Conservation (phyloP, 2,888 invertebrate genomes). For the Sarcophaga variegata region DNA sequence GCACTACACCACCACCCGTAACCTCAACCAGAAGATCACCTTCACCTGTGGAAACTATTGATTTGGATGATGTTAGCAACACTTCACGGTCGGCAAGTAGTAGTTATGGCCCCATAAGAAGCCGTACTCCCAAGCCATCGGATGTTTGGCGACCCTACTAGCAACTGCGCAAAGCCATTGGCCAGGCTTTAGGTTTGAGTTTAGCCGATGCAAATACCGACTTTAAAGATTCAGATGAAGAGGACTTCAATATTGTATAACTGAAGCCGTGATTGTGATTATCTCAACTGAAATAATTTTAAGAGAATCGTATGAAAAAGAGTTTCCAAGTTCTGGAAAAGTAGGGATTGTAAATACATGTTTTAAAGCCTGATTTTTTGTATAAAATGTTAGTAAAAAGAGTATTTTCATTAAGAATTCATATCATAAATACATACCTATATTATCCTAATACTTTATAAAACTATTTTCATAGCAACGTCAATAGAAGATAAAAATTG, state of each 20-base stretch:
- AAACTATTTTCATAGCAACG: too few species aligned
- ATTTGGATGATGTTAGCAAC: slow-evolving; percentile 78
- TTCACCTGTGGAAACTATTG: slow-evolving; percentile 83
- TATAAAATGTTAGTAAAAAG: too few species aligned
- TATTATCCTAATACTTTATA: too few species aligned
- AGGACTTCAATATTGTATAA: slow-evolving; percentile 55
- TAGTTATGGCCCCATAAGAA: slow-evolving; percentile 80
- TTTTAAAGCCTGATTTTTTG: too few species aligned
- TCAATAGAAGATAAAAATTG: too few species aligned
- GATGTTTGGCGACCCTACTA: slow-evolving; percentile 92
- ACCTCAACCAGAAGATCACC: slow-evolving; percentile 83
- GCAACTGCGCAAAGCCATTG: slow-evolving; percentile 78
- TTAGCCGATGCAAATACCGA: slow-evolving; percentile 50
- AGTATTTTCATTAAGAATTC: too few species aligned
- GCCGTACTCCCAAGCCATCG: slow-evolving; percentile 82
- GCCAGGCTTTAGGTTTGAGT: slow-evolving; percentile 61
- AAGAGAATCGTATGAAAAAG: too few species aligned
- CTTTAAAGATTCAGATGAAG: slow-evolving; percentile 39
- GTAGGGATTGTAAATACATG: too few species aligned
- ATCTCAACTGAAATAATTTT: neutral
- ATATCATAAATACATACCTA: too few species aligned
- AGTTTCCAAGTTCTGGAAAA: too few species aligned
- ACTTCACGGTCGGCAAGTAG: slow-evolving; percentile 76
- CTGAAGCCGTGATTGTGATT: neutral
- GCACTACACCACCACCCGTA: slow-evolving; percentile 79